Conservation (phyloP, 2,797 vertebrate species). For the Champsocephalus gunnari region DNA sequence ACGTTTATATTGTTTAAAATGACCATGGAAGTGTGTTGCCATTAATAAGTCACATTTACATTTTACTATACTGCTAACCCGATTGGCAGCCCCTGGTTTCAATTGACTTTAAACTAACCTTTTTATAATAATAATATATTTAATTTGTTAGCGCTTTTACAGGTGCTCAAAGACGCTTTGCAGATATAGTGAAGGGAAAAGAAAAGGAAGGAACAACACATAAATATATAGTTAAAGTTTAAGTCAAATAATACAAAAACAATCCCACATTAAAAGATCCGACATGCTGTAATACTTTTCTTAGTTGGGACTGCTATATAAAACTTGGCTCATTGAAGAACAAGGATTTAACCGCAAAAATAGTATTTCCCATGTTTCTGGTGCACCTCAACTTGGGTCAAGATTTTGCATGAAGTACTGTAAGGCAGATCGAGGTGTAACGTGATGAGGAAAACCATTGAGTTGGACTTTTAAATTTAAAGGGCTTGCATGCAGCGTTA, state of each 20-base stretch:
- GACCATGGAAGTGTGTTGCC: not conserved
- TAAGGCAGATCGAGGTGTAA: slow-evolving; percentile 54
- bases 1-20: not conserved
- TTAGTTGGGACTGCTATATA: not conserved
- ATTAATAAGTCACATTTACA: not conserved
- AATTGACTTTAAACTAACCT: not conserved
- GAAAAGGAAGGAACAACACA: too few species aligned
- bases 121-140: not conserved
- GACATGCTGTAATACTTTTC: not conserved
- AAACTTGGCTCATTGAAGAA: slow-evolving; percentile 1
- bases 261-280: not conserved
- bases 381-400: slow-evolving; percentile 13
- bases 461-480: slow-evolving; percentile 12
- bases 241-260: too few species aligned
- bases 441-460: slow-evolving; percentile 17
- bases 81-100: slow-evolving; percentile 10
- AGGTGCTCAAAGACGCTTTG: too few species aligned
- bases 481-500: not conserved
- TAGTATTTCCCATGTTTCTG: not conserved
- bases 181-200: too few species aligned
- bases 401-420: slow-evolving; percentile 12
- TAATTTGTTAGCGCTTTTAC: too few species aligned
- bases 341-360: not conserved
- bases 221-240: too few species aligned
- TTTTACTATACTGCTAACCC: not conserved